Evolutionary conservation across 2,113 vertebrate genomes (phyloP).

Genomic region (Panthera leo): DNA sequence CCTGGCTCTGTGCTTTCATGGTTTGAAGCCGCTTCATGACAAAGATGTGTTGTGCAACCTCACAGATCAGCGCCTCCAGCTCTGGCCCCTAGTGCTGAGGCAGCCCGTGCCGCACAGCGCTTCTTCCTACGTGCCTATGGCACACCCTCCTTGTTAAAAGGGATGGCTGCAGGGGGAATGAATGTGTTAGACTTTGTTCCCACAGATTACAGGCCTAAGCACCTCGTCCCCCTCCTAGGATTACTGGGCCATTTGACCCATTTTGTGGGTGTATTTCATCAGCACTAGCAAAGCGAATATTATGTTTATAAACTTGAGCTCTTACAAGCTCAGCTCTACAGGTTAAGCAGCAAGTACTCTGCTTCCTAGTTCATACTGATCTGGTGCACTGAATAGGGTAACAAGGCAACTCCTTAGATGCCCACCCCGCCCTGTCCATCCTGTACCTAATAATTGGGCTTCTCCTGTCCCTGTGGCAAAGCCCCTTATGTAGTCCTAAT

Average conservation of each 20-base stretch:
- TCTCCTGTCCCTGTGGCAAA: neutral
- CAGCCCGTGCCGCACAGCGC: no score
- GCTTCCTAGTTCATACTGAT: no score
- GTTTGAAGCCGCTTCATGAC: neutral
- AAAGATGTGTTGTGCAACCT: neutral
- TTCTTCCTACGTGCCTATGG: neutral
- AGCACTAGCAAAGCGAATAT: neutral
- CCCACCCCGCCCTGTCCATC: fast-evolving
- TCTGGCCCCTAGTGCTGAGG: neutral
- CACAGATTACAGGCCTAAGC: neutral
- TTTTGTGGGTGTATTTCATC: neutral
- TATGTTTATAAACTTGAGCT: neutral
- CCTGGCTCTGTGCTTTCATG: neutral
- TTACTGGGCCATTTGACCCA: neutral
- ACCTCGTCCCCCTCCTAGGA: neutral
- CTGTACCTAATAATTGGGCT: neutral
- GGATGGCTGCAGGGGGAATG: neutral
- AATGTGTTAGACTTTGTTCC: neutral
- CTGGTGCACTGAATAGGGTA: neutral
- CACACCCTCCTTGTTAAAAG: neutral
- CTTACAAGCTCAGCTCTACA: neutral
- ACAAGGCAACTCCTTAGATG: neutral
- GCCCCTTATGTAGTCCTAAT: neutral
- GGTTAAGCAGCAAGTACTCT: neutral
- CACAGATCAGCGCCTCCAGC: neutral